These are phyloP conservation scores for Sisyra terminalis DNA, from an alignment of 2,888 invertebrate species.

Conservation along the genomic window DNA sequence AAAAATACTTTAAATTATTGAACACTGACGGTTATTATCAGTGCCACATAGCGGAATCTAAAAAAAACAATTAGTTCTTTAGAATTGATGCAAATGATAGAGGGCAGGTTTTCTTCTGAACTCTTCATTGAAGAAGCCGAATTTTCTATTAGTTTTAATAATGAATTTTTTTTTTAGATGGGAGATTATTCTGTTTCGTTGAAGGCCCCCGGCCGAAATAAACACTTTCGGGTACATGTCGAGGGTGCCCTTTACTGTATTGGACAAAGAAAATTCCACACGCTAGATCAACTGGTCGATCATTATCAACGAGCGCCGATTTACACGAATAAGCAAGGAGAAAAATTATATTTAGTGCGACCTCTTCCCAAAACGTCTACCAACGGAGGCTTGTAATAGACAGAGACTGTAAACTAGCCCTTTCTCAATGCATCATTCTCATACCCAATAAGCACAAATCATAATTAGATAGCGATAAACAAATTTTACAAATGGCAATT, in stretches of 20 bases:
- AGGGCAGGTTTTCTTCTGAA: too few relatives aligned
- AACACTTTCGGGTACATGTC: constrained; percentile 97
- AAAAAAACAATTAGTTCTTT: too few relatives aligned
- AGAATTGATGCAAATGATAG: too few relatives aligned
- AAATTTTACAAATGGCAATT: too few relatives aligned
- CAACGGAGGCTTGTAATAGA: constrained; percentile 10
- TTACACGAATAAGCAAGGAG: constrained; percentile 94
- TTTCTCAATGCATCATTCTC: background rate
- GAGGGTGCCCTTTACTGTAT: constrained; percentile 88
- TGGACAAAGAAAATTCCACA: constrained; percentile 93
- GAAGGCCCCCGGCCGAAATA: constrained; percentile 94
- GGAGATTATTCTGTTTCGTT: constrained; percentile 97
- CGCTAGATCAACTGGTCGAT: constrained; percentile 89
- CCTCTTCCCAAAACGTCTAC: constrained; percentile 56
- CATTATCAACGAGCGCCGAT: constrained; percentile 99
- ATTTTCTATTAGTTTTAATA: too few relatives aligned
- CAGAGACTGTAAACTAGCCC: background rate
- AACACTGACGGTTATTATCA: too few relatives aligned
- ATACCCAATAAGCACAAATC: background rate
- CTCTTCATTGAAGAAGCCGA: too few relatives aligned
- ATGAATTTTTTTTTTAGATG: constrained; percentile 49
- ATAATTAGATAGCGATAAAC: too few relatives aligned
- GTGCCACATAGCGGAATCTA: too few relatives aligned
- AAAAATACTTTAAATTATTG: too few relatives aligned
- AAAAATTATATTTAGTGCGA: constrained; percentile 91